Base-by-base conservation (phyloP, 2,888 invertebrate genomes). In the Dioctria linearis region DNA sequence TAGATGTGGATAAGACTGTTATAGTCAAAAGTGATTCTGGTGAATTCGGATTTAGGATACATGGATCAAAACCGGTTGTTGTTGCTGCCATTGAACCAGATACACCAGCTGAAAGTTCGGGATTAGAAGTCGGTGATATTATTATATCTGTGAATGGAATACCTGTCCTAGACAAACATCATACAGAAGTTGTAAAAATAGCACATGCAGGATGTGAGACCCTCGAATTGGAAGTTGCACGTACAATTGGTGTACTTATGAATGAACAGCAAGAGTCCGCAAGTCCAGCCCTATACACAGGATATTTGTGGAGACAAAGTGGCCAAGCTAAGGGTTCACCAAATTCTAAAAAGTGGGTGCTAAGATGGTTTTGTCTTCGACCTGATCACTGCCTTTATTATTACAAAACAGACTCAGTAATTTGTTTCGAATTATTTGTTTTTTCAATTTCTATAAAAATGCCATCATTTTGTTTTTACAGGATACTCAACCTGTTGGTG, bases 31-130 rank as follows among this genome's bases (percentile, higher is more conserved):
- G 95, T 76, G 94, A 95, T 84, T 93, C 94, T 40, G 96, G 96
- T 54, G 98, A 97, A 87, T 98, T 97, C 87, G 98, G 98, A 11
- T 97, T 98, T 88, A 93, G 98, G 82, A 97, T 98, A 86, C 96
- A 98, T 85, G 98, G 98, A 42, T 96, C 96, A 81, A 95, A 96
- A 86, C 98, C 98, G 1, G 97, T 98, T n/a, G 96, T 98, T 11
- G 97, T 98, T 43, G 97, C 98, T 3, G 96, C 96, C 37, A 97
- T 98, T 84, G 98, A 98, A 89, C 95, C 95, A 51, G 96, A 96
- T 84, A 98, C 98, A 1, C 96, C 98, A 0, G 98, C 98, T 0
- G 97, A 97, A 89, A 94, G 93, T 79, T 96, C 96, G 4, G 98
- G 98, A 0, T 90, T 98, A 78, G 96, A 96, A 90, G 96, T 98